A percentile compares a stretch with the other conserved stretches of the same genome.
These are phyloP conservation scores for Hylaea fasciaria DNA, from an alignment of 2,888 invertebrate genomes.

Conservation along the genomic window DNA sequence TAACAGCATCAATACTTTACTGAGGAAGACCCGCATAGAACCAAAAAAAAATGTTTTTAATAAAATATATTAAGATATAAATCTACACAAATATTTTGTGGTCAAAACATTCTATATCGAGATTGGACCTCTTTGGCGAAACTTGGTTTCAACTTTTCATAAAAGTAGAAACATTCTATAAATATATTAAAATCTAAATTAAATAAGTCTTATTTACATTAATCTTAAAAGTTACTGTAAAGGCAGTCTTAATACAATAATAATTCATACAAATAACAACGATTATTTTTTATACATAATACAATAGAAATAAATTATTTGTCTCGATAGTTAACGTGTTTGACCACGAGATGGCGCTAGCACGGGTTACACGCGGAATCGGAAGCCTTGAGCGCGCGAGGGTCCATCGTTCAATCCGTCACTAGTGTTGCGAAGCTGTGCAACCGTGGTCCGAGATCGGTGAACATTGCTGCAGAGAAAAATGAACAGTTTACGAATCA, in stretches of 20 bases:
- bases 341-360: constrained; percentile 37
- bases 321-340: constrained; percentile 17
- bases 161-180: constrained; percentile 22
- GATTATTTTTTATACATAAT: constrained; percentile 8
- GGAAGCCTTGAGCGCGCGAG: constrained; percentile 1
- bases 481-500: too few species aligned
- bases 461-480: constrained; percentile 54
- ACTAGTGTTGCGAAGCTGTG: constrained; percentile 36
- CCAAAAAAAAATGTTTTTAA: constrained; percentile 21
- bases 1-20: constrained; percentile 22
- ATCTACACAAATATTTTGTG: constrained; percentile 21
- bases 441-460: constrained; percentile 53
- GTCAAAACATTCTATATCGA: constrained; percentile 15
- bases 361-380: constrained; percentile 29
- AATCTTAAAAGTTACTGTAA: constrained; percentile 23
- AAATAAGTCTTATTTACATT: background rate
- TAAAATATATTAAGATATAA: constrained; percentile 10
- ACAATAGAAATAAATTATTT: constrained; percentile 14
- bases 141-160: constrained; percentile 10
- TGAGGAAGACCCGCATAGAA: constrained; percentile 34
- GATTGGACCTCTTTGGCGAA: constrained; percentile 28
- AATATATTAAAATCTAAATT: constrained; percentile 17
- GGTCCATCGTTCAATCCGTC: constrained; percentile 2
- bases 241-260: constrained; percentile 23
- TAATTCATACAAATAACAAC: constrained; percentile 21